These are phyloP conservation scores for Rattus norvegicus DNA, from an alignment of 2,113 vertebrate genomes.

Conservation along the genomic window DNA sequence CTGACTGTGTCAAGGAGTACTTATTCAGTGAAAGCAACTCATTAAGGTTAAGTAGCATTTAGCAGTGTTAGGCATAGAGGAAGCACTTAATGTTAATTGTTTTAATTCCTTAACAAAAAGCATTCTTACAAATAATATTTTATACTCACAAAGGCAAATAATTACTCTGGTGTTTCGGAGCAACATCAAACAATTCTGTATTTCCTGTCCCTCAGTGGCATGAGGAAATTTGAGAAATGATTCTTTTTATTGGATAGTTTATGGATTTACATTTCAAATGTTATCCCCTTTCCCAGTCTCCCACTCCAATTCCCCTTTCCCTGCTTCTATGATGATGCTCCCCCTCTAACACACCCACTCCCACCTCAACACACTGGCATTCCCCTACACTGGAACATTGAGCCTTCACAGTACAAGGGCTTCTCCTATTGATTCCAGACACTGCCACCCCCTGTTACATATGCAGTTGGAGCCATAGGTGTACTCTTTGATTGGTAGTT, in stretches of 20 bases:
- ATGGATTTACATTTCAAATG: too few relatives aligned
- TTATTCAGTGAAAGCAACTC: neutral
- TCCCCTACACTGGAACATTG: too few relatives aligned
- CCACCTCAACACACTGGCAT: too few relatives aligned
- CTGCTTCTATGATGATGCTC: too few relatives aligned
- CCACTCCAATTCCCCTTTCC: too few relatives aligned
- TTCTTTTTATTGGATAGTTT: neutral
- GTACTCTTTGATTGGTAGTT: too few relatives aligned
- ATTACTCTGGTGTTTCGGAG: neutral
- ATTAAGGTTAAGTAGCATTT: neutral
- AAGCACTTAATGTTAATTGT: neutral
- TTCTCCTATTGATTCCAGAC: too few relatives aligned
- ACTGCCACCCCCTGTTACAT: too few relatives aligned
- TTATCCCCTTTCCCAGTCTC: too few relatives aligned
- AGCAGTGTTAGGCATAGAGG: neutral
- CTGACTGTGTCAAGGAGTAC: neutral
- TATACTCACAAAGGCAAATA: neutral
- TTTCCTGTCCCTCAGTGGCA: neutral
- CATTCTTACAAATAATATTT: neutral
- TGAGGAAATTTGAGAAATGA: neutral
- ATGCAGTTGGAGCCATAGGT: too few relatives aligned
- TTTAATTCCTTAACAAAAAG: conserved; percentile 23
- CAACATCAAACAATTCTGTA: neutral
- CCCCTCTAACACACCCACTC: too few relatives aligned
- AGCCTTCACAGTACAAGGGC: too few relatives aligned